These are phyloP conservation scores for Drosophila navojoa DNA, from an alignment of 1,140 invertebrate genomes.

Conservation along the genomic window DNA sequence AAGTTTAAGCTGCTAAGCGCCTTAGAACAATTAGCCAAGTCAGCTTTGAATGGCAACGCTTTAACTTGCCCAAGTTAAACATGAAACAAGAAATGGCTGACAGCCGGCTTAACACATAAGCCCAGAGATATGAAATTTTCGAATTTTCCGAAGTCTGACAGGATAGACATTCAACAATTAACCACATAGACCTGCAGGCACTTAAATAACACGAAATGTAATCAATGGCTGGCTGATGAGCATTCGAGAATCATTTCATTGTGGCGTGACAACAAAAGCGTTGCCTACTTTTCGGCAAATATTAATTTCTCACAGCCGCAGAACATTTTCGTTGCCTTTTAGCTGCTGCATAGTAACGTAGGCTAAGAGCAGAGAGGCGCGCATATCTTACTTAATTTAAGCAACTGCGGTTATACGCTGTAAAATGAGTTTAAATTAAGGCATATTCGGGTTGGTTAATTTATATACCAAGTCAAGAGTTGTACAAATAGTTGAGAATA, in stretches of 20 bases:
- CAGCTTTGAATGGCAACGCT: constrained; percentile 39
- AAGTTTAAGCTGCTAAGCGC: constrained; percentile 74
- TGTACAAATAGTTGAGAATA: too few relatives aligned
- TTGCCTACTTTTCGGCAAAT: constrained; percentile 39
- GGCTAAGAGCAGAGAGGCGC: not conserved
- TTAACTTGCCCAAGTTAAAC: constrained; percentile 39
- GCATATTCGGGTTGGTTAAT: not conserved
- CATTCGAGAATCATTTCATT: constrained; percentile 40
- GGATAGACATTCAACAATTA: constrained; percentile 4
- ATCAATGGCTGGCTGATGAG: constrained; percentile 35
- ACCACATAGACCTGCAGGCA: constrained; percentile 4
- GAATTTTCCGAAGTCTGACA: not conserved
- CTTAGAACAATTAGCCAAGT: constrained; percentile 69
- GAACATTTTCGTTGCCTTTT: constrained; percentile 51
- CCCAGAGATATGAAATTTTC: constrained; percentile 21
- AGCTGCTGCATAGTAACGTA: constrained; percentile 50
- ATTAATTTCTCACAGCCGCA: constrained; percentile 59
- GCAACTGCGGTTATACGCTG: constrained; percentile 17
- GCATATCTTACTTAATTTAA: constrained; percentile 45
- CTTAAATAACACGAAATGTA: constrained; percentile 36
- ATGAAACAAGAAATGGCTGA: constrained; percentile 7
- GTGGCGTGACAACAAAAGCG: constrained; percentile 51
- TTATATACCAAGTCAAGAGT: not conserved
- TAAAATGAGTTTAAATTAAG: not conserved
- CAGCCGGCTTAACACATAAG: constrained; percentile 30